These are phyloP conservation scores for Ophioninae sp. DNA, from an alignment of 2,888 invertebrate species.

Conservation along the genomic window DNA sequence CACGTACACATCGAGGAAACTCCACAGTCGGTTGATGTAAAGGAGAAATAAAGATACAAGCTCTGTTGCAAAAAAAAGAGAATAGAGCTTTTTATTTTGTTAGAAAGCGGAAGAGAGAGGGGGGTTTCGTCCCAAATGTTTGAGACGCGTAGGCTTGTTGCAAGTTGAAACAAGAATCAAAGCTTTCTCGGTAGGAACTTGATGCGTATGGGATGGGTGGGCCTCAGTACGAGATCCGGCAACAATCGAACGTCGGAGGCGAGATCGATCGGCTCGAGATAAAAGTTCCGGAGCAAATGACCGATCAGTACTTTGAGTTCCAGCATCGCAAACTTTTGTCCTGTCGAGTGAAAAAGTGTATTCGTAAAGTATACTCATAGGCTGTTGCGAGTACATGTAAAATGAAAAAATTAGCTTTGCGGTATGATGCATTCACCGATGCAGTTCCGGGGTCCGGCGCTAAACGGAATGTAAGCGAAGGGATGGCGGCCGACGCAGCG, in stretches of 20 bases:
- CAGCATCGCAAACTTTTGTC: conserved; percentile 72
- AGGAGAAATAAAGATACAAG: conserved; percentile 72
- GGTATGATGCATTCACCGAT: conserved; percentile 81
- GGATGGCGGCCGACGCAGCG: conserved; percentile 82
- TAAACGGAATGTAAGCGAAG: conserved; percentile 86
- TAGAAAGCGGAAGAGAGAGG: not conserved
- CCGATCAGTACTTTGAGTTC: conserved; percentile 71
- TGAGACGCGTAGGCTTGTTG: not conserved
- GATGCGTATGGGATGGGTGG: conserved; percentile 64
- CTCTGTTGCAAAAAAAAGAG: conserved; percentile 31
- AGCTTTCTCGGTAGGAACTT: conserved; percentile 65
- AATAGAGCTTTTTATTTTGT: not conserved
- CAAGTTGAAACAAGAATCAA: not conserved
- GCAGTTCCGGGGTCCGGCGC: conserved; percentile 86
- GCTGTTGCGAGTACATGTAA: not conserved
- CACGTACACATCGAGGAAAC: conserved; percentile 3
- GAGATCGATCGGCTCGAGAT: conserved; percentile 71
- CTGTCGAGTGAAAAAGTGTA: conserved; percentile 42
- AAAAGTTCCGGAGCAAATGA: conserved; percentile 69
- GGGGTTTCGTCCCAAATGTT: not conserved
- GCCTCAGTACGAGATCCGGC: conserved; percentile 69
- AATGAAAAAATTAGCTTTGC: not conserved
- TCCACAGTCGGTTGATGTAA: conserved; percentile 70
- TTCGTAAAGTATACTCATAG: not conserved
- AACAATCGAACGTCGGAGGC: conserved; percentile 65